These are phyloP conservation scores for Teleogryllus oceanicus DNA, from an alignment of 2,888 invertebrate species.

Conservation along the genomic window DNA sequence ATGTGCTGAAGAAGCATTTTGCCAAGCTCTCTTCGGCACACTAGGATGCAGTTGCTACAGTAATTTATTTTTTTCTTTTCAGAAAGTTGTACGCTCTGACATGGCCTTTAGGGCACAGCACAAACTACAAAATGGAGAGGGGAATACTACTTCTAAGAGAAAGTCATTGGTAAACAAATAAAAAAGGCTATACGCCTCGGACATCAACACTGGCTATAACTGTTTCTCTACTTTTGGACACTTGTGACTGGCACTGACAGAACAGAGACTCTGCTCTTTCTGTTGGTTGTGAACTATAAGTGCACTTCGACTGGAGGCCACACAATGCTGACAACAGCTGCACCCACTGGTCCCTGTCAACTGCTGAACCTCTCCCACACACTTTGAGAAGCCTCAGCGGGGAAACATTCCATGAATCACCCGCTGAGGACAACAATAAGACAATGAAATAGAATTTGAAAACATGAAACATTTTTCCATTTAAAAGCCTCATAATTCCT, in stretches of 20 bases:
- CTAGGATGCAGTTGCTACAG: background rate
- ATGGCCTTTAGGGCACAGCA: background rate
- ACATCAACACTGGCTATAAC: no score
- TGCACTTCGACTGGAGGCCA: background rate
- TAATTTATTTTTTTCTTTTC: no score
- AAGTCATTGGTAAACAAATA: conserved; percentile 6
- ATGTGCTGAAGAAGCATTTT: background rate
- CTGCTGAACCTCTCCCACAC: background rate
- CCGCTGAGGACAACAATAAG: background rate
- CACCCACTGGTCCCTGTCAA: background rate
- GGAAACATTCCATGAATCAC: background rate
- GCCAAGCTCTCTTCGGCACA: background rate
- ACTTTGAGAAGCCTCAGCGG: background rate
- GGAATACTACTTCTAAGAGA: background rate
- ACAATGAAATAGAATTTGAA: background rate
- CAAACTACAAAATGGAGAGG: background rate
- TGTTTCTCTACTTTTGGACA: no score
- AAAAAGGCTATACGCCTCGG: background rate
- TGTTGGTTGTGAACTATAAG: no score
- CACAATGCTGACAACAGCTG: background rate
- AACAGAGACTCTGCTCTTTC: no score
- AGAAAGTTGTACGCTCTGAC: background rate
- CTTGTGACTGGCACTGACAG: no score
- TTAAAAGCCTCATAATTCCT: background rate
- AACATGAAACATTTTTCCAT: background rate